phyloP scores from a whole-genome alignment of 2,888 invertebrate species.

The Xylota segnis region DNA sequence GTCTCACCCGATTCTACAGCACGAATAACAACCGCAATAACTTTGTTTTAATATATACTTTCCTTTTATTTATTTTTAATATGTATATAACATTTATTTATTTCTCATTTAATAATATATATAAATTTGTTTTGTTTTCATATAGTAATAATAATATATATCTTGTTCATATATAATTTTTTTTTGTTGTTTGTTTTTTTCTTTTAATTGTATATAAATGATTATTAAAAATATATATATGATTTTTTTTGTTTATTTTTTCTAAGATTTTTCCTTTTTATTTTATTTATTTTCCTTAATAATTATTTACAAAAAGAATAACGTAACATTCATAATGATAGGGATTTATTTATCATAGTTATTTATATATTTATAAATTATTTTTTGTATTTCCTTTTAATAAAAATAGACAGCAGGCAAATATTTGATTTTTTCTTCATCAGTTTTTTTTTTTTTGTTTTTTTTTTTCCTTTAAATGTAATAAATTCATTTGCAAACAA shows the following conservation, averaged over 20 bases:
- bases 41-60: slow-evolving; percentile 74
- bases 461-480: background rate
- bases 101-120: slow-evolving; percentile 77
- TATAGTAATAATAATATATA: slow-evolving; percentile 76
- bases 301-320: slow-evolving; percentile 76
- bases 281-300: slow-evolving; percentile 59
- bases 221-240: slow-evolving; percentile 77
- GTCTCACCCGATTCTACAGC: no score
- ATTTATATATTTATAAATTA: slow-evolving; percentile 71
- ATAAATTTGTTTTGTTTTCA: slow-evolving; percentile 75
- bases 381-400: slow-evolving; percentile 45
- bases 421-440: slow-evolving; percentile 65
- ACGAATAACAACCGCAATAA: slow-evolving; percentile 7
- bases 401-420: slow-evolving; percentile 76
- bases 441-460: slow-evolving; percentile 9
- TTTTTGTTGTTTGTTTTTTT: slow-evolving; percentile 64
- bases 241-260: slow-evolving; percentile 71
- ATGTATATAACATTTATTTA: slow-evolving; percentile 77
- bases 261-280: slow-evolving; percentile 47
- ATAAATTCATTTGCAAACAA: slow-evolving; percentile 49
- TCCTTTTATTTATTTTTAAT: slow-evolving; percentile 77
- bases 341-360: slow-evolving; percentile 57
- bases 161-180: slow-evolving; percentile 76
- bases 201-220: slow-evolving; percentile 76
- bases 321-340: slow-evolving; percentile 75